Evolutionary conservation across 2,797 vertebrate species (phyloP), one percentile per base, ranked within the genome.

Genomic region (Neosilurus mollespiculum): DNA sequence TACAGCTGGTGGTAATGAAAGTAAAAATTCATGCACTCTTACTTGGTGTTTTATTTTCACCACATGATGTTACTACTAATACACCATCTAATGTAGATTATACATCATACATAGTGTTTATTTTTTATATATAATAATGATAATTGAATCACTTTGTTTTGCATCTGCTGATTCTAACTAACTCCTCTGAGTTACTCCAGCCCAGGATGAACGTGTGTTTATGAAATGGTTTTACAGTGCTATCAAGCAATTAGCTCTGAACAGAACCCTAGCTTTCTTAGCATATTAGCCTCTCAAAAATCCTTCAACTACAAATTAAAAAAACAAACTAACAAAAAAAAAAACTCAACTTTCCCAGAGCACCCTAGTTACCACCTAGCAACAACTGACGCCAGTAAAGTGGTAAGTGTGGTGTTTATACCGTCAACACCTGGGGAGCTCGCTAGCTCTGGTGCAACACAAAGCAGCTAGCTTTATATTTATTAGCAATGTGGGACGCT

Each of bases 391-490:
- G 4, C 22, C 5, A 49, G 58, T 43, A 49, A 16, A 78, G 37
- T 18, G 6, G 4, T 18, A 20, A 54, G 54, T 0, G 53, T 16
- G 30, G 75, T 62, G 12, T 62, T 3, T 62, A 16, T 9, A 78
- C 75, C 30, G 20, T 43, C 22, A 43, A 34, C 54, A 73, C 24
- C 53, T 9, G 49, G 71, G 14, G 12, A 69, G 66, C 66, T 51
- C 78, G 66, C 49, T 43, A 18, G 43, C 37, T n/a, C 22, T 80
- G 26, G 9, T 56, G 67, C 30, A 75, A 80, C 78, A 84, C 83
- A 84, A 84, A 67, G 83, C 83, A 67, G 70, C 61, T 51, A 75
- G 69, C 30, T 26, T 3, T 73, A n/a, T 34, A 12, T 62, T 61
- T 49, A 51, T 24, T 53, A 18, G 11, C 9, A 10, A 54, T 11